Percentiles rank a stretch among this genome's conserved stretches.
Conservation (phyloP, 2,113 vertebrate genomes). For the Rhynchomys soricoides region DNA sequence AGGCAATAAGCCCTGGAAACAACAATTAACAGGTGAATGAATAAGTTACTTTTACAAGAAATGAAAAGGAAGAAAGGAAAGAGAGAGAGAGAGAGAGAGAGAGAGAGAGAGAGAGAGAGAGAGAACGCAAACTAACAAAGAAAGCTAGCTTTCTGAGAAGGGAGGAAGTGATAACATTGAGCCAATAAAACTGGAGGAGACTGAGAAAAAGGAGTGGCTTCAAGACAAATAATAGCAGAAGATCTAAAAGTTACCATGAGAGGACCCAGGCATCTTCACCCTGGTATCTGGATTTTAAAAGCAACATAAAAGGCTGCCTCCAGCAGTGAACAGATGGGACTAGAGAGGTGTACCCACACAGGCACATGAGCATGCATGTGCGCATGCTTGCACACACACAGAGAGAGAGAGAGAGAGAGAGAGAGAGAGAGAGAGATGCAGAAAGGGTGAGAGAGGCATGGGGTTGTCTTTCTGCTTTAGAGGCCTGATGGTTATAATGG, state of each 20-base stretch:
- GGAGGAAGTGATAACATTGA: neutral
- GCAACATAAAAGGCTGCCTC: neutral
- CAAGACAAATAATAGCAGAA: neutral
- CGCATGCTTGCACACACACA: no score
- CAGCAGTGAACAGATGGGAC: neutral
- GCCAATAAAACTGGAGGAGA: neutral
- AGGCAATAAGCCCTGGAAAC: no score
- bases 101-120: fast-evolving
- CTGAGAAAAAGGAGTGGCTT: neutral
- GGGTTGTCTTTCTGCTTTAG: neutral
- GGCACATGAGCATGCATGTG: no score
- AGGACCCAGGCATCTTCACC: neutral
- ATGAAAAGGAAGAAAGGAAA: neutral
- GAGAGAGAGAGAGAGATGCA: no score
- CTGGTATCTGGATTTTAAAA: neutral
- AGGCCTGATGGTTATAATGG: neutral
- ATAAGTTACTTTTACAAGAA: no score
- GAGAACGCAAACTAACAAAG: no score
- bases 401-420: no score
- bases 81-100: fast-evolving
- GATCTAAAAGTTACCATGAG: neutral
- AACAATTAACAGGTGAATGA: no score
- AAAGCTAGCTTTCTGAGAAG: neutral
- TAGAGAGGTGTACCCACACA: neutral
- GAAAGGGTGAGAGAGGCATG: neutral